phyloP scores from a whole-genome alignment of 2,797 vertebrate genomes.

The Darevskia mixta region DNA sequence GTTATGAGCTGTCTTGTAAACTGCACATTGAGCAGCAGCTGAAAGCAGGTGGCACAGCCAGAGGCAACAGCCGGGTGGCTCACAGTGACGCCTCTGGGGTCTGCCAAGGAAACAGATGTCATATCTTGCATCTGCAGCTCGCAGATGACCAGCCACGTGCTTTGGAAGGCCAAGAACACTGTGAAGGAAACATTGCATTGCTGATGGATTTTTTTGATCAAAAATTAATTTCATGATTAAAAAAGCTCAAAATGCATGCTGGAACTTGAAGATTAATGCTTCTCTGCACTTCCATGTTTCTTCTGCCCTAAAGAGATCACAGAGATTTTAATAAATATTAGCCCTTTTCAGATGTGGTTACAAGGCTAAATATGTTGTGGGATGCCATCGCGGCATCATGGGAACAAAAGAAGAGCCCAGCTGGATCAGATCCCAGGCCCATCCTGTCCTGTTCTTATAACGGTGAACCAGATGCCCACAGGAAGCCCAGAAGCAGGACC shows the following conservation, averaged over 20 bases:
- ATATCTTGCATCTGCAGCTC: conserved; percentile 17
- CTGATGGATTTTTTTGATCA: background rate
- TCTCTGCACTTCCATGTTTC: background rate
- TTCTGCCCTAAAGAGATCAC: background rate
- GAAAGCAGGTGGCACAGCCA: conserved; percentile 17
- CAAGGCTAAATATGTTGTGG: background rate
- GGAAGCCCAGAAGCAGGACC: too few relatives aligned
- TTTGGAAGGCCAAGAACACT: background rate
- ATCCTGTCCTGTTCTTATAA: too few relatives aligned
- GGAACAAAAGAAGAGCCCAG: too few relatives aligned
- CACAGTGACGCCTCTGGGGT: conserved; percentile 15
- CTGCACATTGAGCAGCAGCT: background rate
- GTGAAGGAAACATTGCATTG: background rate
- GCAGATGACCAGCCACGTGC: conserved; percentile 1
- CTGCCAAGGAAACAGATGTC: conserved; percentile 21
- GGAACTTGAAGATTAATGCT: background rate
- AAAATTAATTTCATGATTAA: background rate
- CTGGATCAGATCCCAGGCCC: too few relatives aligned
- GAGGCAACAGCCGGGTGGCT: conserved; percentile 3
- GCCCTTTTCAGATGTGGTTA: background rate
- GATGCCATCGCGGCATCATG: background rate
- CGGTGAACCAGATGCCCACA: too few relatives aligned
- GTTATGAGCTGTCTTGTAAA: background rate
- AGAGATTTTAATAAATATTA: background rate
- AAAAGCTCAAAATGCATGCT: background rate